Evolutionary conservation across 2,888 invertebrate species (phyloP), one percentile per base, ranked within the genome.

Genomic region (Tipula confusa): DNA sequence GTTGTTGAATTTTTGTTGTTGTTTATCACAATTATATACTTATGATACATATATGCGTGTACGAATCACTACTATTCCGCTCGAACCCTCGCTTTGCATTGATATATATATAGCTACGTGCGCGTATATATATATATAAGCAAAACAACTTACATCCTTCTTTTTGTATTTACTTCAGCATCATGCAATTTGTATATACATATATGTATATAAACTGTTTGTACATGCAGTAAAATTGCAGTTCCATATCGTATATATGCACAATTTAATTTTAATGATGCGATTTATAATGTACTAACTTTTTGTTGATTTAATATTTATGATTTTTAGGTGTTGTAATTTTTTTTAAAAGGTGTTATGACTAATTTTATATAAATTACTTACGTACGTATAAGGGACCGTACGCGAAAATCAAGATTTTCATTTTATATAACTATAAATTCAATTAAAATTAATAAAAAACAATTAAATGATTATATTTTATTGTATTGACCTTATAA

Each of bases 401-500:
- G 64, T 24, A 64, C 18, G 24, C 64, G 9, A 64, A 64, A 64
- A 64, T 64, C 11, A 24, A 64, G 9, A 64, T 43, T 43, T 43
- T 43, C 24, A 24, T 43, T 43, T 43, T 15, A 43, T 43, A 5
- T n/a, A 36, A 2, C 11, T 43, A 64, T 24, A 64, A 64, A 64
- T 43, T n/a, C n/a, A n/a, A n/a, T n/a, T n/a, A n/a, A 43, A 15
- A 43, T 43, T 15, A 43, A 43, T 64, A 64, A 64, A 43, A 64
- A 18, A n/a, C 43, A 43, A 24, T 43, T 43, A 43, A 43, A 43
- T 43, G 15, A 43, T 43, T 43, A 7, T 64, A n/a, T 64, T 64
- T 7, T 64, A 64, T 64, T 64, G 64, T 64, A 64, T 64, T 64
- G 64, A 64, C 64, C 64, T 64, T 64, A 64, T 64, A 64, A 64